Evolutionary conservation across 2,797 vertebrate species (phyloP).

Genomic region (Percopsis omiscomaycus): DNA sequence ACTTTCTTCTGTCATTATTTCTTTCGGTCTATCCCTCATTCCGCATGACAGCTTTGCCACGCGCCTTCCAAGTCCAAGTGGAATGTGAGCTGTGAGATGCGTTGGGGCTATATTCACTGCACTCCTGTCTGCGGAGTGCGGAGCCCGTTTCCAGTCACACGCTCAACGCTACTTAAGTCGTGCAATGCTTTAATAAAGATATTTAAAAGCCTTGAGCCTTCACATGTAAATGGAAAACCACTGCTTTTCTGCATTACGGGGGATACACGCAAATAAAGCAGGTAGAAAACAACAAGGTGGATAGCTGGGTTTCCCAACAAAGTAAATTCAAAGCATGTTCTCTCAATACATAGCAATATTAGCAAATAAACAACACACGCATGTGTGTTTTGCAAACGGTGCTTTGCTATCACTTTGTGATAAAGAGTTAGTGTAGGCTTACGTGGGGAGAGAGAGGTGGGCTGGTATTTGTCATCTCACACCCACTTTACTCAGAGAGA

Average conservation of each 20-base stretch:
- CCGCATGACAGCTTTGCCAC: slow-evolving; percentile 30
- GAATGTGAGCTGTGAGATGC: slow-evolving; percentile 29
- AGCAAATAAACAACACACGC: slow-evolving; percentile 13
- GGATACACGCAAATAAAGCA: slow-evolving; percentile 26
- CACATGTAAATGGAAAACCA: slow-evolving; percentile 12
- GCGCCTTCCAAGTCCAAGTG: slow-evolving; percentile 31
- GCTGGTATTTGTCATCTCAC: slow-evolving; percentile 66
- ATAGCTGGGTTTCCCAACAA: slow-evolving; percentile 50
- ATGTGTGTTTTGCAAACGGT: slow-evolving; percentile 40
- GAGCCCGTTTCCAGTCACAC: slow-evolving; percentile 28
- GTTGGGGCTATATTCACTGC: slow-evolving; percentile 51
- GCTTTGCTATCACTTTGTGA: slow-evolving; percentile 67
- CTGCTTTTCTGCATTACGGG: slow-evolving; percentile 16
- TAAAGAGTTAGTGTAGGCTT: slow-evolving; percentile 57
- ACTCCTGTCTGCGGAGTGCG: slow-evolving; percentile 43
- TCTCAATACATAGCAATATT: slow-evolving; percentile 44
- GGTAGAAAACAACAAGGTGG: slow-evolving; percentile 62
- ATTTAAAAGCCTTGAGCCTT: slow-evolving; percentile 36
- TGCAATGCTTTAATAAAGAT: slow-evolving; percentile 6
- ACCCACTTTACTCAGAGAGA: slow-evolving; percentile 55
- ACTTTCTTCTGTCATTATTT: slow-evolving; percentile 9
- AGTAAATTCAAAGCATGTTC: slow-evolving; percentile 42
- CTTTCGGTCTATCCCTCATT: slow-evolving; percentile 18
- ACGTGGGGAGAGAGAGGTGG: slow-evolving; percentile 38
- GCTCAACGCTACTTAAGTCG: slow-evolving; percentile 26